Base-by-base conservation (phyloP, 2,113 vertebrate species). In the Crypturellus undulatus region DNA sequence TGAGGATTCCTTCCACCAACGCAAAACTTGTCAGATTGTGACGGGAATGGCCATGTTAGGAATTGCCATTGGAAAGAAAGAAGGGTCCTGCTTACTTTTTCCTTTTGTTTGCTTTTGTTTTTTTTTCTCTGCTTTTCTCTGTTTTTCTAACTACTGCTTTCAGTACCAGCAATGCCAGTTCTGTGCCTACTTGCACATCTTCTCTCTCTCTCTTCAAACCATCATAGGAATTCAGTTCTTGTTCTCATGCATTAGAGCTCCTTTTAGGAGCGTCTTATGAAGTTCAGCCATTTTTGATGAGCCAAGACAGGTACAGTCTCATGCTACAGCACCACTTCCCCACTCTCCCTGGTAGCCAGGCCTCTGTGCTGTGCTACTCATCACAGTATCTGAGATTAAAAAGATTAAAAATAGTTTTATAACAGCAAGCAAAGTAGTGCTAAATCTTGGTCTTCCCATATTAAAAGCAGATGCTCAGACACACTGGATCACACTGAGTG, bases 351-450 rank as follows among this genome's bases (percentile, higher is more conserved):
- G 38, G 58, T 9, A 85, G 65, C 90, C 87, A 94, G 90, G 52
- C 20, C 79, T 83, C 60, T 83, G 63, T 75, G 18, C 38, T 43
- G 32, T 76, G 52, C 22, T 72, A 34, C 51, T 95, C 92, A 87
- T 95, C 93, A 58, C 32, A 52, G 47, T 0, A 36, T 25, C 14
- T 36, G 0, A 88, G 73, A 93, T 93, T 90, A 91, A 95, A 92
- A 93, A 85, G 73, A 93, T 93, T 90, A 90, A 95, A 92, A 93
- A 84, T 78, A 90, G 72, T 71, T 95, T 95, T 89, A 93, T 58
- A 86, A 84, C 14, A n/a, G 47, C 64, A 96, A 22, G 38, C 56
- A 69, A 92, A 95, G 30, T 2, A 2, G 70, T 90, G 73, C 69
- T 90, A 81, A 88, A 94, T 84, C 52, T 45, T 4, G 0, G 80